Evolutionary conservation across 2,113 vertebrate species (phyloP).

Genomic region (Porphyrio hochstetteri): DNA sequence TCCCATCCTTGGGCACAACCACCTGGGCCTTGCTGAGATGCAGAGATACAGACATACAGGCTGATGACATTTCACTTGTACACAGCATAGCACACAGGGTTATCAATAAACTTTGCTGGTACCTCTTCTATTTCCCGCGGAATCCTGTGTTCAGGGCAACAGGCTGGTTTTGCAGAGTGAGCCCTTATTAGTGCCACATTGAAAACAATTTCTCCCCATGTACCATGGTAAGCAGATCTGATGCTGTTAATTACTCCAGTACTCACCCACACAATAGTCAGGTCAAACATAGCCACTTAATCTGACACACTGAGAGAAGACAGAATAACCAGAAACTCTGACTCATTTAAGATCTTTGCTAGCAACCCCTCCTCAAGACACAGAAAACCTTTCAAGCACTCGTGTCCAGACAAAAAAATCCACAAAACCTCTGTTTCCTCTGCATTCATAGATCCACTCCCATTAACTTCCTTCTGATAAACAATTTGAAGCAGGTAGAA

Average conservation of each 20-base stretch:
- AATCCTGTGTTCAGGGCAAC: not conserved
- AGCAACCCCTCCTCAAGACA: not conserved
- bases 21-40: not conserved
- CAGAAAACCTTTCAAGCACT: not conserved
- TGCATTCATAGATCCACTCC: not conserved
- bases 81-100: not conserved
- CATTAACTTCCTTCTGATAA: not conserved
- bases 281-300: not conserved
- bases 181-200: not conserved
- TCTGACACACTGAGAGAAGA: not conserved
- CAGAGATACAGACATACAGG: not conserved
- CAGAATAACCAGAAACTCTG: not conserved
- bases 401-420: not conserved
- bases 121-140: not conserved
- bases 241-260: not conserved
- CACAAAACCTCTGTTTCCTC: not conserved
- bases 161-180: not conserved
- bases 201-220: not conserved
- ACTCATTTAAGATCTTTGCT: not conserved
- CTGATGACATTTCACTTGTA: not conserved
- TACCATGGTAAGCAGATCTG: not conserved
- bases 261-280: accelerated
- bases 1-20: not conserved
- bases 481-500: not conserved
- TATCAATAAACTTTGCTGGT: not conserved